Evolutionary conservation across 30 jellyfish, hydroid and myxozoan species (phyloP), one percentile per base, ranked within the genome.

Genomic region (Aurelia sp.): DNA sequence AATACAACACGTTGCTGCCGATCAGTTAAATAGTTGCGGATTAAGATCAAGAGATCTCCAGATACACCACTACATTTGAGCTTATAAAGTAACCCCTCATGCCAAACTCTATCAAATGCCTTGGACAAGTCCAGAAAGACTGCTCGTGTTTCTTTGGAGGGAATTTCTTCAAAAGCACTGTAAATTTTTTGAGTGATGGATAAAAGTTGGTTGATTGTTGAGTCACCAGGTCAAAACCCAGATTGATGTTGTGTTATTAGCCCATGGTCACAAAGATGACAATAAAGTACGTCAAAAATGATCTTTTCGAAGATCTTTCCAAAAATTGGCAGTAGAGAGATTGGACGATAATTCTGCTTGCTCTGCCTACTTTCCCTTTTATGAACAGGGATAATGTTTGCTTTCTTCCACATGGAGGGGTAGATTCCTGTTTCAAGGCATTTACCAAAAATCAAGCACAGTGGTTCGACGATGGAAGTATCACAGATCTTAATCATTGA

Each of bases 61-160:
- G 80, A 69, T 20, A 73, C 63, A 65, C 89, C 93, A 71, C 44
- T 69, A 48, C 93, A 69, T 83, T 72, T 57, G 59, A 83, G 69
- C 63, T 70, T 83, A 57, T 69, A 83, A 38, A 83, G 89, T 72
- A 83, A 59, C 41, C 93, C 87, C 79, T 71, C 87, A 68, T 83
- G 91, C 75, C 91, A 70, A 31, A 82, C 91, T 82, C 86, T 82
- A 41, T 82, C 91, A 53, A 82, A 82, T 70, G 93, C 89, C 93
- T 70, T 83, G 47, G 79, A 72, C 75, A 72, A 40, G 75, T 83
- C 93, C 68, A 83, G 87, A 83, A 83, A 83, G 79, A 83, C 89
- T 30, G 87, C 77, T 30, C 93, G 84, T 81, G 84, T 63, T 65
- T 64, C 84, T 81, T 81, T 81, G 75, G 70, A 20, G 61, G 91